Evolutionary conservation across 2,888 invertebrate species (phyloP).

Genomic region (Aporophyla nigra): DNA sequence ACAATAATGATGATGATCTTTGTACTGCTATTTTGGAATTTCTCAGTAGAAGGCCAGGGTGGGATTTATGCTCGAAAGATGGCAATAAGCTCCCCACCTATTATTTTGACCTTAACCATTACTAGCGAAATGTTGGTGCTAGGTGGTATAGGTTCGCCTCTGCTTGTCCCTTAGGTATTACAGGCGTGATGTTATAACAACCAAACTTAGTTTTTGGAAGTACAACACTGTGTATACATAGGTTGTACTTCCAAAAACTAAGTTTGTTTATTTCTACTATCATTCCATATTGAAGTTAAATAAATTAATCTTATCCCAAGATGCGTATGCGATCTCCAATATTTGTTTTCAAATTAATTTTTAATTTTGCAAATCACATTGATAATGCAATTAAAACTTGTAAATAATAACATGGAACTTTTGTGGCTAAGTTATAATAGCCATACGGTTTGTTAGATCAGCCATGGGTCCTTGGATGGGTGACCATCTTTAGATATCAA

Average conservation of each 20-base stretch:
- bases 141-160: not conserved
- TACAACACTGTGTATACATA: too few species aligned
- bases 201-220: too few species aligned
- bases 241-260: too few species aligned
- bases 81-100: not conserved
- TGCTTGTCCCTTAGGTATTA: not conserved
- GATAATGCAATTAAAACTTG: conserved; percentile 42
- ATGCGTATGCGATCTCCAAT: not conserved
- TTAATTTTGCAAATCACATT: conserved; percentile 20
- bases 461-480: too few species aligned
- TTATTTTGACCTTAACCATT: not conserved
- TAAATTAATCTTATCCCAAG: not conserved
- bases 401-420: not conserved
- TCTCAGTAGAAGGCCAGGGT: not conserved
- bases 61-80: not conserved
- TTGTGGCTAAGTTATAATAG: too few species aligned
- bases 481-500: too few species aligned
- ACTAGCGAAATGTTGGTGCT: not conserved
- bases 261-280: not conserved
- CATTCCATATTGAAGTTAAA: not conserved
- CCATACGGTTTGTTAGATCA: too few species aligned
- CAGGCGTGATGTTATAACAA: not conserved
- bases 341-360: conserved; percentile 2
- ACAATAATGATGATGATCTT: too few species aligned
- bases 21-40: not conserved